Conservation (phyloP, 1,140 invertebrate genomes). For the Lordiphosa mommai region DNA sequence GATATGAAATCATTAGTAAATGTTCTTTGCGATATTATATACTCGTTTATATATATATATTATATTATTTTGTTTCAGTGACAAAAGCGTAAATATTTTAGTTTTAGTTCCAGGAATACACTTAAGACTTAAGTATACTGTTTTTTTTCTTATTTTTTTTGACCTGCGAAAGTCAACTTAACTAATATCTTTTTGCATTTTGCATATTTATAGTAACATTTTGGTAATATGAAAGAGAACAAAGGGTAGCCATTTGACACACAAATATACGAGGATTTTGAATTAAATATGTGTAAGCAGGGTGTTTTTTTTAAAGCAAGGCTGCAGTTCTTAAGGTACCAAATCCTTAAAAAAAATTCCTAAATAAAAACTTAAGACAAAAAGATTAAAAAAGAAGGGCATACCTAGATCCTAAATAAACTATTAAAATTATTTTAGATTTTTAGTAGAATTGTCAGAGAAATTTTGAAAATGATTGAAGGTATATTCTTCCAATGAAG, state of each 20-base stretch:
- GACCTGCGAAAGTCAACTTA: slow-evolving; percentile 17
- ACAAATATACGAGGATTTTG: too few species aligned
- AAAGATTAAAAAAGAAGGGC: too few species aligned
- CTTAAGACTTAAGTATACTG: not conserved
- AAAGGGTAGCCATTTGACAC: not conserved
- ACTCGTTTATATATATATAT: not conserved
- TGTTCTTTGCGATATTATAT: slow-evolving; percentile 20
- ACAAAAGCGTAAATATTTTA: slow-evolving; percentile 28
- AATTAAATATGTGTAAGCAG: too few species aligned
- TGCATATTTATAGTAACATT: slow-evolving; percentile 28
- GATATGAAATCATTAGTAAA: slow-evolving; percentile 60
- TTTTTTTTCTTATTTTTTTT: not conserved
- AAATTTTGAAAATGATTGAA: too few species aligned
- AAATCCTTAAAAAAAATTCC: too few species aligned
- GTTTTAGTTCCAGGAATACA: slow-evolving; percentile 25
- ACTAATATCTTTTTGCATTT: not conserved
- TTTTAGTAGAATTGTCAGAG: too few species aligned
- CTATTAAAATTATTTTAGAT: too few species aligned
- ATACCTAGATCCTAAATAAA: too few species aligned
- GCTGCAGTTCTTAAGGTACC: too few species aligned
- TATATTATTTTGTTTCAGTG: not conserved
- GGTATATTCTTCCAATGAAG: too few species aligned
- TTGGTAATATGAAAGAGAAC: slow-evolving; percentile 24
- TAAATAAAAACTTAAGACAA: too few species aligned
- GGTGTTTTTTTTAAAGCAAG: too few species aligned